A percentile compares a stretch with the other conserved stretches of the same genome.
Conservation (phyloP, 1,140 invertebrate genomes). For the Trissolcus basalis region DNA sequence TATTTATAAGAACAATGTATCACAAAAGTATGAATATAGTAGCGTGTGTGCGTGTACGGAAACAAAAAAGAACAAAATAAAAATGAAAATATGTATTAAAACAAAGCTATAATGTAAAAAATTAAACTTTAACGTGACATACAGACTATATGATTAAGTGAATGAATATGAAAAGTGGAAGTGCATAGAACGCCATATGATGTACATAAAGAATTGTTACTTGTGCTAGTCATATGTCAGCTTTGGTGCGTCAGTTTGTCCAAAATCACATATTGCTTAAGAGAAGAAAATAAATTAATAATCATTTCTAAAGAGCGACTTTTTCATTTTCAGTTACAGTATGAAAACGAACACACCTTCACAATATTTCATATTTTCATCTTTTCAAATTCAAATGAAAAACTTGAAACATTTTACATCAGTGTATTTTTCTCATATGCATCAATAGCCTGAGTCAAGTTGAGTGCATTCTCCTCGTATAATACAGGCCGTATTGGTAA, state of each 20-base stretch:
- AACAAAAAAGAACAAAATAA: conserved; percentile 1
- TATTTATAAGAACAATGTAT: conserved; percentile 14
- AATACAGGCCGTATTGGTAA: too few species aligned
- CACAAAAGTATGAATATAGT: not conserved
- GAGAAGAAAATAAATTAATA: conserved; percentile 37
- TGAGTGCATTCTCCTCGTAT: too few species aligned
- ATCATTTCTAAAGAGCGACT: not conserved
- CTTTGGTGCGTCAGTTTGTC: conserved; percentile 49
- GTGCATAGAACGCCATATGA: conserved; percentile 35
- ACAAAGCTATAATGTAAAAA: conserved; percentile 33
- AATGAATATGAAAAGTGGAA: conserved; percentile 31
- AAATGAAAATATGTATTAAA: conserved; percentile 31
- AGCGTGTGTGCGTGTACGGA: not conserved
- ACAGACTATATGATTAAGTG: conserved; percentile 31
- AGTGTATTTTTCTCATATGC: too few species aligned
- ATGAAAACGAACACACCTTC: too few species aligned
- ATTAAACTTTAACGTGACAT: conserved; percentile 32
- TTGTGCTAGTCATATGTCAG: conserved; percentile 51
- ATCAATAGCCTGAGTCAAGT: too few species aligned
- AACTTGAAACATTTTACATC: too few species aligned
- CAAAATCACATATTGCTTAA: conserved; percentile 48
- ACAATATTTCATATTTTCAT: too few species aligned
- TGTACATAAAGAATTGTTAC: conserved; percentile 54
- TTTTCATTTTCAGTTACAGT: too few species aligned
- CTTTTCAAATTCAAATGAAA: too few species aligned